Conservation (phyloP, 2,888 invertebrate species). For the Lasioglossum calceatum region DNA sequence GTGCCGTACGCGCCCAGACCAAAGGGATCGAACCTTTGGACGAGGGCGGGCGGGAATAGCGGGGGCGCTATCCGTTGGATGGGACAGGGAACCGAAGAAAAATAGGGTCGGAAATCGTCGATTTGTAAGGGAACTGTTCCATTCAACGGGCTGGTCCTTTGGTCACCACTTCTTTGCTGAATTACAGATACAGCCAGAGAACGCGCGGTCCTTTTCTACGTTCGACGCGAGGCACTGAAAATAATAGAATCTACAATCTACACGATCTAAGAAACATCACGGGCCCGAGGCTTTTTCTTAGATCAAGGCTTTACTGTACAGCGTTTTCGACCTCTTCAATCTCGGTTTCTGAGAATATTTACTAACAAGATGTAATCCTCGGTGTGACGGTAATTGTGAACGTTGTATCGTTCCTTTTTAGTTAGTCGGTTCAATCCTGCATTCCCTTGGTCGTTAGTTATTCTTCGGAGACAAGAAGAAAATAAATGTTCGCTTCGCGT, state of each 20-base stretch:
- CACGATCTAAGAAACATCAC: no score
- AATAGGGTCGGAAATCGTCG: conserved; percentile 10
- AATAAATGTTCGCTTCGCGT: neutral
- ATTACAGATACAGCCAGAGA: neutral
- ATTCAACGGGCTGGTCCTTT: neutral
- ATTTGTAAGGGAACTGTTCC: neutral
- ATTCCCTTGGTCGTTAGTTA: neutral
- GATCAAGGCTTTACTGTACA: no score
- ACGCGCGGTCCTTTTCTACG: no score
- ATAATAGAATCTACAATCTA: no score
- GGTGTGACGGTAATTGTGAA: neutral
- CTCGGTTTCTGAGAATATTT: no score
- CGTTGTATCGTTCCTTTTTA: neutral
- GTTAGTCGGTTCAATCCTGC: neutral
- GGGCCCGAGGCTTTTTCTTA: no score
- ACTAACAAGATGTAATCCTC: neutral
- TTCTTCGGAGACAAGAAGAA: neutral
- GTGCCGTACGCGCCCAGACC: conserved; percentile 12
- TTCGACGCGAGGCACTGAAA: no score
- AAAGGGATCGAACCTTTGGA: neutral
- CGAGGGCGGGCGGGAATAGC: neutral
- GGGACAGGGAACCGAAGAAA: conserved; percentile 3
- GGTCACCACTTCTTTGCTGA: neutral
- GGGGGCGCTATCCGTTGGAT: conserved; percentile 14
- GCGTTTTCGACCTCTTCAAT: no score